phyloP scores from a whole-genome alignment of 2,113 vertebrate species.

The Beaufortia kweichowensis region DNA sequence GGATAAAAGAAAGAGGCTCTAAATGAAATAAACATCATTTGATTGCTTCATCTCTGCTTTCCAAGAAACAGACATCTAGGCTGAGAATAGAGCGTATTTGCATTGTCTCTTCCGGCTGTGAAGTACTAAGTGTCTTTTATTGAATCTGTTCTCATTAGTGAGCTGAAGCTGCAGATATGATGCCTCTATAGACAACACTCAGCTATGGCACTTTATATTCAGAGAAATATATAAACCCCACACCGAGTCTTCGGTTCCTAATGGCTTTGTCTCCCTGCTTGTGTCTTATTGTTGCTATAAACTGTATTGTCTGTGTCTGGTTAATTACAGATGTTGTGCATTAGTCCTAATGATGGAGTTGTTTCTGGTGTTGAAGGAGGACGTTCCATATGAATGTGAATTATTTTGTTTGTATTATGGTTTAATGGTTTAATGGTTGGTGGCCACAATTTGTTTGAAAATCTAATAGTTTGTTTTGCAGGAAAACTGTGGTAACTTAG shows the following conservation, averaged over 20 bases:
- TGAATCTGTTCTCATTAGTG: constrained; percentile 69
- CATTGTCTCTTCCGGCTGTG: constrained; percentile 62
- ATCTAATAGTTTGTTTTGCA: too few species aligned
- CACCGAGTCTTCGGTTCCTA: constrained; percentile 8
- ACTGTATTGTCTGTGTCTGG: constrained; percentile 59
- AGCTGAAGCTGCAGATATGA: constrained; percentile 47
- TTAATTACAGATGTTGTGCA: constrained; percentile 13
- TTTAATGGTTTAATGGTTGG: too few species aligned
- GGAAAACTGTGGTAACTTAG: too few species aligned
- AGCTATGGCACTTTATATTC: constrained; percentile 16
- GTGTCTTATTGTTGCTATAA: constrained; percentile 62
- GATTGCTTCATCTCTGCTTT: constrained; percentile 71
- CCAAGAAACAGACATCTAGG: constrained; percentile 64
- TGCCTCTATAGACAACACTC: constrained; percentile 50
- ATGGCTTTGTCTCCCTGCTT: constrained; percentile 19
- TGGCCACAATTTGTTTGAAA: too few species aligned
- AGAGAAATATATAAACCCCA: not conserved
- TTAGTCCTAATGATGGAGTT: not conserved
- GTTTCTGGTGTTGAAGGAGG: too few species aligned
- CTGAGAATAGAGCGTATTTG: constrained; percentile 70
- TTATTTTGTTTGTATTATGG: too few species aligned
- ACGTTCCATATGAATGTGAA: too few species aligned
- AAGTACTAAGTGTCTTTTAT: constrained; percentile 67
- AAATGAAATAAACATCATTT: constrained; percentile 63
- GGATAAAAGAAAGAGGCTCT: constrained; percentile 33